These are phyloP conservation scores for Nasua narica DNA, from an alignment of 2,797 vertebrate species.

Conservation along the genomic window DNA sequence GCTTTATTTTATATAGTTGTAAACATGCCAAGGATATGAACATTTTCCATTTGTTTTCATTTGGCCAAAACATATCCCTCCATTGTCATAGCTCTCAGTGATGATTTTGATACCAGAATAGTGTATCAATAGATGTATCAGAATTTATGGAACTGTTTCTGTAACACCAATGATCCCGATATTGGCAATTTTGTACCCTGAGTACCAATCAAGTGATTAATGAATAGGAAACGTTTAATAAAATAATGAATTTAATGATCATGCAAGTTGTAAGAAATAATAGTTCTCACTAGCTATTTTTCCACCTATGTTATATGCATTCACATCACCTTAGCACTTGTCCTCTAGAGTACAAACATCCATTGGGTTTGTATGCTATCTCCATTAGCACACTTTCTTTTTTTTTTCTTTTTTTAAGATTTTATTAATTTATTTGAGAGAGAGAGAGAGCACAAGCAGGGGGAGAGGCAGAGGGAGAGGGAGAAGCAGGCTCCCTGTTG, in stretches of 20 bases:
- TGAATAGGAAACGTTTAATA: background rate
- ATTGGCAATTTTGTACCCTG: background rate
- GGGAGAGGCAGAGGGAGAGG: no score
- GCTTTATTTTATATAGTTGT: background rate
- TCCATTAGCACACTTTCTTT: no score
- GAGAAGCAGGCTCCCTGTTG: no score
- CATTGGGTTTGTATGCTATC: background rate
- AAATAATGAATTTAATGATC: background rate
- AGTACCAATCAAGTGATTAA: background rate
- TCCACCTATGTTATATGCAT: background rate
- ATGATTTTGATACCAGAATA: background rate
- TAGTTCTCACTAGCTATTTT: background rate
- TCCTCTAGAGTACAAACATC: background rate
- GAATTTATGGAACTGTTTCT: background rate
- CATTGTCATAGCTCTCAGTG: background rate
- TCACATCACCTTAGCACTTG: background rate
- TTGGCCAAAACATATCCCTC: background rate
- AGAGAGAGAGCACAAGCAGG: no score
- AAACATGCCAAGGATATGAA: background rate
- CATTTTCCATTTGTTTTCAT: background rate
- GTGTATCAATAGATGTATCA: background rate
- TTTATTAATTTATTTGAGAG: no score
- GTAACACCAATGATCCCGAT: background rate
- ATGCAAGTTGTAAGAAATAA: background rate
- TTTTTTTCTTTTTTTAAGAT: no score